Conservation (phyloP, 2,888 invertebrate species). For the Sialis lutaria region DNA sequence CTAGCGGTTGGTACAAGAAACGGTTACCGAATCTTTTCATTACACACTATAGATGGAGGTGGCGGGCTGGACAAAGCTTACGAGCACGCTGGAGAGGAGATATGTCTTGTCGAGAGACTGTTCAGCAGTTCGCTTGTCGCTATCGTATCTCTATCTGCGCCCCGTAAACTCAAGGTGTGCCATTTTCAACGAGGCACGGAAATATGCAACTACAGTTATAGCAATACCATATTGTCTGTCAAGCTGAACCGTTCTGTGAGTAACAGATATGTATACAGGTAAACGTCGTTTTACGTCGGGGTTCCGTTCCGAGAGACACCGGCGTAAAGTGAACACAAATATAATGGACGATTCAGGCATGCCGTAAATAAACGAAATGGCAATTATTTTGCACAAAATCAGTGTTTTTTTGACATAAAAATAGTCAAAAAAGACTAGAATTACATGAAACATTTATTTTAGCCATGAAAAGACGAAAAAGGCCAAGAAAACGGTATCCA, state of each 20-base stretch:
- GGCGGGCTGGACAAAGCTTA: constrained; percentile 83
- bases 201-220: constrained; percentile 92
- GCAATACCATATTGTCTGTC: constrained; percentile 89
- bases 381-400: too few species aligned
- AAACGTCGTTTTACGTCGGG: too few species aligned
- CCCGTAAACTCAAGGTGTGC: constrained; percentile 83
- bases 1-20: constrained; percentile 82
- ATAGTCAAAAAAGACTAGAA: too few species aligned
- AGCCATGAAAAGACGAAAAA: too few species aligned
- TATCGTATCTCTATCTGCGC: constrained; percentile 79
- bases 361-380: too few species aligned
- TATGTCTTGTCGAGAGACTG: constrained; percentile 84
- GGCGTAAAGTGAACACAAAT: too few species aligned
- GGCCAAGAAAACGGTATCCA: too few species aligned
- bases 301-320: too few species aligned
- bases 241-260: constrained; percentile 84
- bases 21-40: constrained; percentile 78
- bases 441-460: too few species aligned
- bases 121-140: constrained; percentile 96
- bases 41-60: constrained; percentile 65
- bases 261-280: constrained; percentile 11
- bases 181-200: constrained; percentile 96
- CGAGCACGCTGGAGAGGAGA: constrained; percentile 70
- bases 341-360: too few species aligned
- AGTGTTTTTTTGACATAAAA: too few species aligned